A percentile compares a stretch with the other conserved stretches of the same genome.
Conservation (phyloP, 2,888 invertebrate species). For the Didymodactylos carnosus region DNA sequence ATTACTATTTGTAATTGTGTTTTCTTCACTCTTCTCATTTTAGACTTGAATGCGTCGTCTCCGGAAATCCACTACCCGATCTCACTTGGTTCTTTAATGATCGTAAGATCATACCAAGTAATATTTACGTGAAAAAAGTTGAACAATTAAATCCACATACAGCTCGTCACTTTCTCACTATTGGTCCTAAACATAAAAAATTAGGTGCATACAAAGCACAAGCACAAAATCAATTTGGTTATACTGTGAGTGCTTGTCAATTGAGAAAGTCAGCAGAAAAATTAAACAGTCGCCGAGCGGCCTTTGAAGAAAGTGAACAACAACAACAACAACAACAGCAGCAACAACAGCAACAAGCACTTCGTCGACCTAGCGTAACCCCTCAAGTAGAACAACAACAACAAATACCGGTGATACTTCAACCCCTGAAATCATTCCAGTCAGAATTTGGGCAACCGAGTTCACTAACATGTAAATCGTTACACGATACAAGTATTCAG, state of each 20-base stretch:
- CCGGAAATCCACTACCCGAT: background rate
- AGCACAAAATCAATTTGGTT: background rate
- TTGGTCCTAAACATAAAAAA: background rate
- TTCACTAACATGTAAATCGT: background rate
- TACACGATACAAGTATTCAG: background rate
- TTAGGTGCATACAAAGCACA: background rate
- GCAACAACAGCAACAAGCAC: too few species aligned
- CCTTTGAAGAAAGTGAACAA: background rate
- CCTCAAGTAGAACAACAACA: background rate
- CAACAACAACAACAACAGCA: background rate
- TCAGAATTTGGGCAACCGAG: background rate
- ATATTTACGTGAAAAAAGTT: background rate
- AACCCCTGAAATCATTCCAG: background rate
- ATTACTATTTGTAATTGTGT: background rate
- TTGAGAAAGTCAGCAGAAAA: background rate
- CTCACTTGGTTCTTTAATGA: slow-evolving; percentile 5
- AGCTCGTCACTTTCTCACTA: background rate
- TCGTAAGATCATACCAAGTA: background rate
- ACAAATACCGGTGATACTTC: background rate
- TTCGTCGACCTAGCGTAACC: background rate
- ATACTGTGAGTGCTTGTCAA: background rate
- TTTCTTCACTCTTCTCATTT: background rate
- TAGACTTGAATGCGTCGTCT: background rate
- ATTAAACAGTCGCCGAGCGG: background rate
- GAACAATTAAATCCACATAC: background rate